Evolutionary conservation across 1,140 invertebrate species (phyloP), one percentile per base, ranked within the genome.

Genomic region (Drosophila lini): DNA sequence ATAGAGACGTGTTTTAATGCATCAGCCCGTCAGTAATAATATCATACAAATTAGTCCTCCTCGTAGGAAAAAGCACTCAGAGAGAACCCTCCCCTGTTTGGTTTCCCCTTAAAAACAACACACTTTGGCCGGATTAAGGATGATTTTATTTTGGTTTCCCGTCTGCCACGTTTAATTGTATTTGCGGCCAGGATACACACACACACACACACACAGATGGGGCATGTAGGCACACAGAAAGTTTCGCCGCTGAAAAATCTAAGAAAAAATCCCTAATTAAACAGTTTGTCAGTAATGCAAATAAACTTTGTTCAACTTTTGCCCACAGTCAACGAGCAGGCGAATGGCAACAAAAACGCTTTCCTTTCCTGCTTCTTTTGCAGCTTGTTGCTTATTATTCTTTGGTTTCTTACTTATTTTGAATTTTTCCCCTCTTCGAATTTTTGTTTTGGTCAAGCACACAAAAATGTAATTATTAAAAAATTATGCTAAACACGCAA

Each of bases 401-500:
- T n/a, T 55, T 13, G 28, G 10, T 69, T 70, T 70, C 50, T 47
- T 77, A 36, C 74, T 76, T 55, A 48, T 75, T 58, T 68, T 13
- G n/a, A 42, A 38, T 48, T 22, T 58, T 34, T 15, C 15, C 42
- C 36, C 48, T 57, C 36, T 61, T 28, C 7, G 10, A 34, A 50
- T 50, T 47, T 36, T 47, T 40, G 58, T 80, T 80, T 83, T 88
- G 52, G 77, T 67, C 84, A 83, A 88, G 85, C 82, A 80, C 84
- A 88, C 80, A 89, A 89, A 88, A 88, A 88, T 88, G 84, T 89
- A 88, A 88, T 88, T 88, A 88, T 88, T 88, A 88, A 88, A 88
- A 89, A 88, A 88, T 88, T 88, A 88, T 88, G 84, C 84, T 89
- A 88, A 88, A 89, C 83, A 86, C 83, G 83, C 83, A 88, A 86